Base-by-base conservation (phyloP, 2,888 invertebrate species). In the Drosophila cognata region DNA sequence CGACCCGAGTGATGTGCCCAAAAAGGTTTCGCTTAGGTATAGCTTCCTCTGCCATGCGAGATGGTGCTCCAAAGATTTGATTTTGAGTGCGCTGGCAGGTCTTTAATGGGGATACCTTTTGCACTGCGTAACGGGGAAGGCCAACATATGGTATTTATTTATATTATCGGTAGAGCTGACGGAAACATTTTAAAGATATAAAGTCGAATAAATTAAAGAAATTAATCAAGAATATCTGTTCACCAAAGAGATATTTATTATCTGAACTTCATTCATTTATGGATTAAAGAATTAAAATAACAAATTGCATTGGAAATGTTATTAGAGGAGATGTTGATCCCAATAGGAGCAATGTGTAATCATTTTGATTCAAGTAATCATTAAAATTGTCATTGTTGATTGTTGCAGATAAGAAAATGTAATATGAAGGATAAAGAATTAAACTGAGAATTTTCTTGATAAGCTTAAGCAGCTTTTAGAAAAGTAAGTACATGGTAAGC, bases 21-120 rank as follows among this genome's bases (percentile, higher is more conserved):
- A 52, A 38, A 57, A 65, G 50, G 55, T 43, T 43, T 50, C n/a
- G 13, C 25, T 31, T 55, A 38, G 57, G 33, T 63, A 43, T 50
- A 25, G 10, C 33, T 57, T 51, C 50, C 33, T 21, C 60, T 59
- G 57, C 38, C 67, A 58, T 71, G 81, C 56, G 55, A 81, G 60
- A 63, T 69, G 62, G 13, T 46, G 65, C 41, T 52, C 66, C 60
- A 53, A 79, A 80, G 81, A 66, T 69, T 73, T 55, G 69, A 69
- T 73, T 79, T 79, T 73, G 69, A 81, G 73, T 81, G 81, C 73
- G 56, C 16, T 43, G 62, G n/a, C 72, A 72, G 73, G 46, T 69
- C 68, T 72, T 69, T 69, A 69, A 77, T 71, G 66, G 43, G 56
- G 56, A 67, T 48, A 31, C 58, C 38, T 29, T 55, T 56, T 25